Conservation (phyloP, 1,140 invertebrate genomes). For the Panulirus ornatus region DNA sequence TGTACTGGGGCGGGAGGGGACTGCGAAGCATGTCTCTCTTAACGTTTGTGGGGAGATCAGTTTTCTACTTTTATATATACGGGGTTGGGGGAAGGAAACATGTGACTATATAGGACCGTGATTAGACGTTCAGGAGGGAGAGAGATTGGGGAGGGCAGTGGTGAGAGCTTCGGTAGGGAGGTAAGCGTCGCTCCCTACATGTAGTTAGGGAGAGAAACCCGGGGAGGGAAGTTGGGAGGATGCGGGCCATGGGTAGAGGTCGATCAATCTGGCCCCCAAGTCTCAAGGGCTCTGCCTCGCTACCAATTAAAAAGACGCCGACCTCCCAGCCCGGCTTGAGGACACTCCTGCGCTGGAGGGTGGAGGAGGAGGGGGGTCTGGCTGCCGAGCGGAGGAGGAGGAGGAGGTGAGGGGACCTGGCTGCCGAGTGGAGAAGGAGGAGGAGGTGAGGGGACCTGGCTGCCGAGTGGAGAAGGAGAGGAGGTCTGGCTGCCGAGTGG, state of each 20-base stretch:
- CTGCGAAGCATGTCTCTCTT: too few relatives aligned
- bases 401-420: neutral
- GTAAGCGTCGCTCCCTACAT: too few relatives aligned
- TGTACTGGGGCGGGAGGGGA: neutral
- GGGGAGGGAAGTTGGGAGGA: neutral
- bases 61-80: too few relatives aligned
- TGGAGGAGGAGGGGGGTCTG: neutral
- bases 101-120: too few relatives aligned
- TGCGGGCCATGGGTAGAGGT: neutral
- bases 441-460: neutral
- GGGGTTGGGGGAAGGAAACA: neutral
- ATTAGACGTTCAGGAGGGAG: too few relatives aligned
- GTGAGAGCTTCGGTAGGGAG: too few relatives aligned
- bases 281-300: neutral
- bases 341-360: slow-evolving; percentile 13
- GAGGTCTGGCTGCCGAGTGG: neutral
- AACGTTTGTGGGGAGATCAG: too few relatives aligned
- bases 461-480: neutral
- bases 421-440: neutral
- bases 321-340: slow-evolving; percentile 30
- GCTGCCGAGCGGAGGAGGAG: neutral
- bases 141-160: too few relatives aligned
- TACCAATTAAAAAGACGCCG: slow-evolving; percentile 37
- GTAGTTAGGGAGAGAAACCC: too few relatives aligned
- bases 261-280: slow-evolving; percentile 2